phyloP scores from a whole-genome alignment of 2,888 invertebrate species.

The Plagodis dolabraria region DNA sequence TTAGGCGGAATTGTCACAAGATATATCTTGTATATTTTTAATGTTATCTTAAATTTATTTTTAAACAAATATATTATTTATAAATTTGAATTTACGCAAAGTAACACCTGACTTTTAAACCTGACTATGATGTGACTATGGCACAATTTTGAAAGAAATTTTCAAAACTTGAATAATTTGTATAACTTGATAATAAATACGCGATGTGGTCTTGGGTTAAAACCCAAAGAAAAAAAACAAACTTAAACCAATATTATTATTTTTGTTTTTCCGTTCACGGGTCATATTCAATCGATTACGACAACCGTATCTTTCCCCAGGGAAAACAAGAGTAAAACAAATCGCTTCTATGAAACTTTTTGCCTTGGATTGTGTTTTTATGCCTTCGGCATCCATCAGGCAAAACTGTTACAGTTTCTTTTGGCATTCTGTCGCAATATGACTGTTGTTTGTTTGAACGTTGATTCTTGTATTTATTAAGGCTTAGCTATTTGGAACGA shows the following conservation, averaged over 20 bases:
- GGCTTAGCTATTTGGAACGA: neutral
- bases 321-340: slow-evolving; percentile 44
- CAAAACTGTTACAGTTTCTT: slow-evolving; percentile 27
- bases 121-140: too few relatives aligned
- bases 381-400: slow-evolving; percentile 24
- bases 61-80: too few relatives aligned
- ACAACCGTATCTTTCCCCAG: slow-evolving; percentile 34
- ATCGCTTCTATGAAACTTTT: slow-evolving; percentile 35
- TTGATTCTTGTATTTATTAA: slow-evolving; percentile 13
- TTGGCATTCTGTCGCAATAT: slow-evolving; percentile 21
- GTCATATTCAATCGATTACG: slow-evolving; percentile 42
- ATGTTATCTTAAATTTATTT: too few relatives aligned
- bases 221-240: too few relatives aligned
- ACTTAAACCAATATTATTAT: slow-evolving; percentile 15
- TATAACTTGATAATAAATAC: too few relatives aligned
- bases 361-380: slow-evolving; percentile 27
- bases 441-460: slow-evolving; percentile 16
- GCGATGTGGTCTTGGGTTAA: too few relatives aligned
- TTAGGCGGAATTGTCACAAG: too few relatives aligned
- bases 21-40: too few relatives aligned
- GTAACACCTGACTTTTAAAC: too few relatives aligned
- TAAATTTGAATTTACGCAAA: too few relatives aligned
- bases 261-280: slow-evolving; percentile 23
- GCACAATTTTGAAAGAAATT: too few relatives aligned
- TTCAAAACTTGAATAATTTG: too few relatives aligned